Evolutionary conservation across 2,888 invertebrate genomes (phyloP), one percentile per base, ranked within the genome.

Genomic region (Tenthredo distinguenda): DNA sequence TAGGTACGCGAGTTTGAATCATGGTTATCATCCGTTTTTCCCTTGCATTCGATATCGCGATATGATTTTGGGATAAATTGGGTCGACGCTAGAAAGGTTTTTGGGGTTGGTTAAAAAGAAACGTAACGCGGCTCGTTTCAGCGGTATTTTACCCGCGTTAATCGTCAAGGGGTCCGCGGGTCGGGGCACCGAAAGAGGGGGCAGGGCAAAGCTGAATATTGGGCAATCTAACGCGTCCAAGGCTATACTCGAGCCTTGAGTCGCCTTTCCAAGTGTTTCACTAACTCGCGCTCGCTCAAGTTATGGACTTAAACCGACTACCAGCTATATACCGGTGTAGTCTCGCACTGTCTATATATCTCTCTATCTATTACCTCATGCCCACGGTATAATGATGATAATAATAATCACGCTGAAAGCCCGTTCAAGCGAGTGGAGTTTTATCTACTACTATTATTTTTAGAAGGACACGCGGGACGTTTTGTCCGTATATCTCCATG

Each of bases 211-310:
- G 90, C 88, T 88, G 89, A 92, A 93, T 92, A 93, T 93, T 93
- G 91, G 93, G 92, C 92, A 93, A 93, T 92, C 93, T 92, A 92
- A 93, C 90, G 91, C 92, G 92, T 92, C 92, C 93, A 93, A 93
- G 93, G 93, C 93, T 93, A 50, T 40, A 93, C 88, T 87, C 88
- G 88, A 92, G 92, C 93, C 93, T 93, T 93, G 93, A 92, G 92
- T 90, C 89, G 91, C 92, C 93, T 93, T 93, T 93, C 92, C 92
- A 93, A 93, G 91, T 91, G 92, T 92, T 92, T 91, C 90, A 88
- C 90, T 91, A 90, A 90, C 88, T 89, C 90, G 87, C 85, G 88
- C 87, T 88, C 84, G 84, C 72, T 72, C 71, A 83, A 83, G 68
- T 83, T 83, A 84, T 55, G 76, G 85, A 85, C 82, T 85, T 58